Conservation (phyloP, 2,113 vertebrate species). For the Chunga burmeisteri region DNA sequence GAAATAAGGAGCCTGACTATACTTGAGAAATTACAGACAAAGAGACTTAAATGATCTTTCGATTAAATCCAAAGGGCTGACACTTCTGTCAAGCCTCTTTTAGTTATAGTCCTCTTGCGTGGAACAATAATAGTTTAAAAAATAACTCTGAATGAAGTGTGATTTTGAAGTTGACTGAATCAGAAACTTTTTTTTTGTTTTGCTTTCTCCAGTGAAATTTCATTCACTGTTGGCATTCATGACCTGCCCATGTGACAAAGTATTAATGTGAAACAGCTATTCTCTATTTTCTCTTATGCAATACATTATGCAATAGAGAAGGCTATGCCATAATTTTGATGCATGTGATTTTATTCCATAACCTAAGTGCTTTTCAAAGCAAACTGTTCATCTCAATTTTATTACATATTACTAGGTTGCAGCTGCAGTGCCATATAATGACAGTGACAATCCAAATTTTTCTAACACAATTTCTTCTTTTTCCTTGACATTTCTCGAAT, state of each 20-base stretch:
- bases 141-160: not conserved
- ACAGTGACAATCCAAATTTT: not conserved
- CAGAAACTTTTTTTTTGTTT: not conserved
- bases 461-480: not conserved
- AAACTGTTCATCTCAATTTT: not conserved
- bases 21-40: slow-evolving; percentile 6
- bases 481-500: not conserved
- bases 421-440: not conserved
- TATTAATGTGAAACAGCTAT: slow-evolving; percentile 52
- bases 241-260: slow-evolving; percentile 46
- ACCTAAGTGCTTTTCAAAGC: slow-evolving; percentile 19
- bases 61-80: not conserved
- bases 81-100: slow-evolving; percentile 15
- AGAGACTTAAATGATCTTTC: not conserved
- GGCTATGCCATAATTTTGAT: slow-evolving; percentile 42
- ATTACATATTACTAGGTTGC: not conserved
- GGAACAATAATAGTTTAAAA: not conserved
- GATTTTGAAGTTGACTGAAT: slow-evolving; percentile 33
- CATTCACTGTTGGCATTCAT: slow-evolving; percentile 39
- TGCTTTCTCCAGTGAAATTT: slow-evolving; percentile 41
- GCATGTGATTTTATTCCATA: slow-evolving; percentile 30
- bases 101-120: not conserved
- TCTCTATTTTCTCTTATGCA: slow-evolving; percentile 57
- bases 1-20: not conserved
- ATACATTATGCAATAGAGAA: slow-evolving; percentile 51